These are phyloP conservation scores for Patella depressa DNA, from an alignment of 2,888 invertebrate species.

Conservation along the genomic window DNA sequence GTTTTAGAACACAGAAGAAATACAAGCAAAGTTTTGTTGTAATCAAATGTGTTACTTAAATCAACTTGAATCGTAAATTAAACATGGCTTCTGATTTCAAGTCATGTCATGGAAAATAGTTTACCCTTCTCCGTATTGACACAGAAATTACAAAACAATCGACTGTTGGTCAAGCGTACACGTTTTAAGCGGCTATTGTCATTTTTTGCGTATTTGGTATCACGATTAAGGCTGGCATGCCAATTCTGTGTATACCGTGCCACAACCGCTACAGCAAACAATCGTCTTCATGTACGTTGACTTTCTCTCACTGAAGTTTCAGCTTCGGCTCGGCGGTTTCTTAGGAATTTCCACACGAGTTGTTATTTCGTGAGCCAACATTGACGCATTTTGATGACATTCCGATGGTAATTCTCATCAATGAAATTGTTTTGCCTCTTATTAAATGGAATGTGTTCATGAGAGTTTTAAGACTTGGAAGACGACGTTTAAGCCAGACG, in stretches of 20 bases:
- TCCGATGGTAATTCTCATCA: background rate
- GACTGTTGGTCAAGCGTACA: background rate
- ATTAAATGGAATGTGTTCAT: background rate
- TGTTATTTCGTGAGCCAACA: background rate
- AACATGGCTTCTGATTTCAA: background rate
- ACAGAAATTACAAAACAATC: constrained; percentile 5
- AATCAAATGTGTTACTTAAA: background rate
- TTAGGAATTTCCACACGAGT: background rate
- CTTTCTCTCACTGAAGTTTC: background rate
- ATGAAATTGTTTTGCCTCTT: background rate
- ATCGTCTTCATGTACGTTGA: background rate
- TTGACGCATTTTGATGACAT: constrained; percentile 1
- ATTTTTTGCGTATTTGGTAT: too few relatives aligned
- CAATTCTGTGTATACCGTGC: background rate
- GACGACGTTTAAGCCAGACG: too few relatives aligned
- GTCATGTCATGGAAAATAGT: too few relatives aligned
- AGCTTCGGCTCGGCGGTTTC: background rate
- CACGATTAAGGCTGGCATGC: too few relatives aligned
- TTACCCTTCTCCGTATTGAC: background rate
- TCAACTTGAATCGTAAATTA: background rate
- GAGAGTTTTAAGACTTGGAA: too few relatives aligned
- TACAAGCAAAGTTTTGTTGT: background rate
- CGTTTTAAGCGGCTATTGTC: background rate
- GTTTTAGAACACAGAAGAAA: too few relatives aligned
- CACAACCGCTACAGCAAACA: background rate